Evolutionary conservation across 2,888 invertebrate species (phyloP).

Genomic region (Tachina lurida): DNA sequence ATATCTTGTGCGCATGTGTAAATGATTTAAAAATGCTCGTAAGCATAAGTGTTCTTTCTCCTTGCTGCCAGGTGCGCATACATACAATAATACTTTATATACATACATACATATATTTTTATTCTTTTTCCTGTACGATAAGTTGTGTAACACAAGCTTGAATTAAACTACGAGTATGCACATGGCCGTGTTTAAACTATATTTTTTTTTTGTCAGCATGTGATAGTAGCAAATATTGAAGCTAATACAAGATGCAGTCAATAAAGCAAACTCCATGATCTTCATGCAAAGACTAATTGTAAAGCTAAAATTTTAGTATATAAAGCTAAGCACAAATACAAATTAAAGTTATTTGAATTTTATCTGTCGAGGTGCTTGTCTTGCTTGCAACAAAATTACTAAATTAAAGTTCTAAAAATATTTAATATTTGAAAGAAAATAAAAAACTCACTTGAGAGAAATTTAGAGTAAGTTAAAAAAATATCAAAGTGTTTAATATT

Average conservation of each 20-base stretch:
- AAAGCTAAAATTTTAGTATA: conserved; percentile 68
- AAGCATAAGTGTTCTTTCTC: conserved; percentile 1
- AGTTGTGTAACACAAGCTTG: conserved; percentile 9
- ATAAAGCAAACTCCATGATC: conserved; percentile 25
- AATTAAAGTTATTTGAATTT: conserved; percentile 75
- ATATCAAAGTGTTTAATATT: conserved; percentile 2
- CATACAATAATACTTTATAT: background rate
- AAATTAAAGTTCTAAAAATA: conserved; percentile 24
- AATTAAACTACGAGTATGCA: conserved; percentile 15
- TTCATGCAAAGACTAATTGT: conserved; percentile 12
- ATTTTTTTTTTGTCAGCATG: background rate
- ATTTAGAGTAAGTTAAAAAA: conserved; percentile 36
- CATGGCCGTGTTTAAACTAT: conserved; percentile 18
- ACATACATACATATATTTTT: background rate
- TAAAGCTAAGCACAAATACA: conserved; percentile 75
- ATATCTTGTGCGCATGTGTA: conserved; percentile 26
- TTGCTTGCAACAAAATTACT: conserved; percentile 17
- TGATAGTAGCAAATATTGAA: conserved; percentile 14
- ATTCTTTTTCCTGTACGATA: conserved; percentile 19
- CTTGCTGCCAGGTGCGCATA: conserved; percentile 15
- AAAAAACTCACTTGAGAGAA: background rate
- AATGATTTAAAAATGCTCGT: background rate
- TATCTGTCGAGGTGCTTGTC: conserved; percentile 66
- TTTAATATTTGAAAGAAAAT: background rate
- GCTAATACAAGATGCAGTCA: conserved; percentile 8